Base-by-base conservation (phyloP, 2,113 vertebrate species). In the Barnardius zonarius region DNA sequence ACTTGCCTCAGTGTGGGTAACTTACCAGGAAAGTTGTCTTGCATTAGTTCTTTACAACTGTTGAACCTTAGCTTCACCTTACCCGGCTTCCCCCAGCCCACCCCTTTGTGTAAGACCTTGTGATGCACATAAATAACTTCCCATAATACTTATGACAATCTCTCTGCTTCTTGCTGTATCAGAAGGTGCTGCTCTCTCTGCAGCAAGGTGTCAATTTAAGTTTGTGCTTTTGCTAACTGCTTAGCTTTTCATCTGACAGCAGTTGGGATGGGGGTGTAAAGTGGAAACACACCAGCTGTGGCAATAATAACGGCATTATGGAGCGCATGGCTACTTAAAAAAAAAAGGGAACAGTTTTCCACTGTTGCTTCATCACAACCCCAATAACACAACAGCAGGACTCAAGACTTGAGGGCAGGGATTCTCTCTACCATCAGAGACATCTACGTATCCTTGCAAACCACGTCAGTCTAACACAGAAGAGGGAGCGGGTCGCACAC, bases 401-500 rank as follows among this genome's bases (percentile, higher is more conserved):
- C 62, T 92, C 9, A 3, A 83, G 73, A 89, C 88, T 93, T 6
- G 43, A 72, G 43, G 54, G 54, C 48, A 73, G 46, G 81, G 73
- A 59, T 62, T 75, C 77, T 96, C 55, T 84, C 74, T 90, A 62
- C 39, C 77, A 41, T 19, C 0, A 6, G 69, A 82, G 73, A 82
- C 48, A 78, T 41, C 68, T 66, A 62, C 2, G 4, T 52, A 49
- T 16, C 62, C 76, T 67, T 63, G 83, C 43, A 46, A 68, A 80
- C 54, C 67, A 80, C 1, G 0, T 99, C 98, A 99, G 67, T 99
- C 99, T 87, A 99, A 94, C 92, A 99, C 99, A 13, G 99, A 98
- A 11, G 99, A 99, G 7, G 99, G 98, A 54, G 98, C 98, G 2
- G 99, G 98, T 11, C 98, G 98, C 20, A 98, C 97, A 0, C 99